Evolutionary conservation across 2,113 vertebrate genomes (phyloP).

Genomic region (crab-eating macaque (Macaca fascicularis)): T2T-MFA8v1.1 NC_088376.1:109743501-109744000

Average conservation of each 20-base stretch:
- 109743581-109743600: background rate
- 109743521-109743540: background rate
- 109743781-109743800: background rate
- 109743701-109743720: background rate
- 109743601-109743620: background rate
- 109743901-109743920: background rate
- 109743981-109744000: conserved; percentile 15
- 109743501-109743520: background rate
- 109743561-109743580: background rate
- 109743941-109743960: too few species aligned
- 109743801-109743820: background rate
- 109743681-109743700: background rate
- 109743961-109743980: background rate
- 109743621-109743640: background rate
- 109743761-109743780: background rate
- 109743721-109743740: background rate
- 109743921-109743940: background rate
- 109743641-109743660: background rate
- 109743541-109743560: background rate
- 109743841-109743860: background rate
- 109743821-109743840: background rate
- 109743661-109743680: background rate
- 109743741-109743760: background rate
- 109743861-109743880: background rate
- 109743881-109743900: background rate